phyloP scores from a whole-genome alignment of 2,113 vertebrate species.

The Mirza zaza region DNA sequence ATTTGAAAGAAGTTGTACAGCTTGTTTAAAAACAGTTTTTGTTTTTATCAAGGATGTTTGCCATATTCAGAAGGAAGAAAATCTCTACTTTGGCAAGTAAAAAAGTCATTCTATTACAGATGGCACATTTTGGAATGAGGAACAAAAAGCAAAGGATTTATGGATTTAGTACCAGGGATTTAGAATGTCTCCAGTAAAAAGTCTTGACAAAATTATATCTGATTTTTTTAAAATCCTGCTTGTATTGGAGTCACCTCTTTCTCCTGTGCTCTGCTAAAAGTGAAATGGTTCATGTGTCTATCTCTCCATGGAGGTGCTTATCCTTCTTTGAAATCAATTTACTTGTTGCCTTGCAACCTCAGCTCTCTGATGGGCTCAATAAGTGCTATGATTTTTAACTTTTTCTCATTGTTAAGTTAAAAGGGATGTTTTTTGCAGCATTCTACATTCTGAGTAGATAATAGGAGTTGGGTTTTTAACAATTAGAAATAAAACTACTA shows the following conservation, averaged over 20 bases:
- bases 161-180: not conserved
- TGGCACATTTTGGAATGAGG: not conserved
- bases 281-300: not conserved
- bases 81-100: not conserved
- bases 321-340: not conserved
- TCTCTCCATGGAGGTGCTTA: not conserved
- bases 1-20: not conserved
- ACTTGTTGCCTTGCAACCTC: not conserved
- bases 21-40: not conserved
- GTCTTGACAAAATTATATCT: too few species aligned
- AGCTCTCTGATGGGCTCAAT: not conserved
- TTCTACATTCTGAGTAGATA: not conserved
- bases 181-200: not conserved
- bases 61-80: not conserved
- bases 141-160: not conserved
- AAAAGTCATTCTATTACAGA: not conserved
- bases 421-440: not conserved
- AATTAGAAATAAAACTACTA: not conserved
- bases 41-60: not conserved
- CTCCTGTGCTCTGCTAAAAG: not conserved
- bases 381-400: not conserved
- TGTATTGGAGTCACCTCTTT: not conserved
- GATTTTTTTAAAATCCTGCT: too few species aligned
- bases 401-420: not conserved
- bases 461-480: not conserved